Evolutionary conservation across 2,797 vertebrate genomes (phyloP).

Genomic region (Limosa lapponica): DNA sequence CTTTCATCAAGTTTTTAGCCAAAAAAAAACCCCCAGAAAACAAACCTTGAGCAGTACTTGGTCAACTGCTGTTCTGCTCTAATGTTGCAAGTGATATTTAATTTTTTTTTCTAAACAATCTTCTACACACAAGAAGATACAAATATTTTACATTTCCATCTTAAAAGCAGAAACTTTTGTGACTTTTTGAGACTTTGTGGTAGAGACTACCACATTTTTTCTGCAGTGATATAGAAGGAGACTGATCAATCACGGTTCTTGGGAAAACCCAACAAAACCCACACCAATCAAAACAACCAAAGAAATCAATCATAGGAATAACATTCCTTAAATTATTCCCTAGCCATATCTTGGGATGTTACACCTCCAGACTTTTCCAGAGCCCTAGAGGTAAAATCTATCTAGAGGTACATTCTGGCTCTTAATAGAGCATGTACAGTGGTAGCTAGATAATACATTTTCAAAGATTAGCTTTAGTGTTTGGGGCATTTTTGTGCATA

Average conservation of each 20-base stretch:
- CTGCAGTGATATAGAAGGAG: background rate
- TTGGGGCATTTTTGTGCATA: background rate
- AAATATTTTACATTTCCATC: background rate
- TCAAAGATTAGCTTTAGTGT: background rate
- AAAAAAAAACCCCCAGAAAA: background rate
- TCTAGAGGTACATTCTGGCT: background rate
- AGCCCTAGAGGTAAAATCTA: background rate
- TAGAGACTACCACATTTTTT: background rate
- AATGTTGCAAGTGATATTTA: fast-evolving
- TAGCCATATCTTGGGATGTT: background rate
- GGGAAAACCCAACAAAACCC: background rate
- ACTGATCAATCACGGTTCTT: background rate
- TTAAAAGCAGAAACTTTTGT: background rate
- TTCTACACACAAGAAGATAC: background rate
- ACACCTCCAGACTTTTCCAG: background rate
- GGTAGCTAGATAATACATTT: background rate
- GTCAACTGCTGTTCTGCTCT: background rate
- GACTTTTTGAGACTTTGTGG: too few species aligned
- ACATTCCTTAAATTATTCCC: background rate
- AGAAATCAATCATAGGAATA: background rate
- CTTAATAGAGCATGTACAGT: background rate
- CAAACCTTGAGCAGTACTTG: background rate
- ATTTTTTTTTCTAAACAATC: background rate
- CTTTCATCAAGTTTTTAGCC: background rate
- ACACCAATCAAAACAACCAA: background rate